Base-by-base conservation (phyloP, 2,888 invertebrate species). In the Arctia plantaginis region DNA sequence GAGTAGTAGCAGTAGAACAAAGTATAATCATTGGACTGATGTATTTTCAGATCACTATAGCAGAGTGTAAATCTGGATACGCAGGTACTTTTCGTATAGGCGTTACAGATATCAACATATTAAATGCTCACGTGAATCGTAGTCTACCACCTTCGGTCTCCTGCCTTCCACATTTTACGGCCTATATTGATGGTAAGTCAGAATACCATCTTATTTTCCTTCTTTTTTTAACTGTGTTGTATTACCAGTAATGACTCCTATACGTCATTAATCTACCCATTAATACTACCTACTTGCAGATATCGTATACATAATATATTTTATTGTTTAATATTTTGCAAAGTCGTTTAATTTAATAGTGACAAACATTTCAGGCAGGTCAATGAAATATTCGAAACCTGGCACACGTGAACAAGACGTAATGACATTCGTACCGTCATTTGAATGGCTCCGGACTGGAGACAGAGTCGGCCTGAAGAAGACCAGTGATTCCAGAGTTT, bases 401-500 rank as follows among this genome's bases (percentile, higher is more conserved):
- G 87, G 90, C 1, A 80, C 83, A 1, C 85, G 88, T 0, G 84
- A 87, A 69, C 90, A 92, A 33, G 91, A 92, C 6, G 66, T 90
- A 69, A 84, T 78, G 12, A 88, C 92, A 0, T 91, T 93, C 18
- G 89, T 95, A 78, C 96, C 96, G 0, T 96, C 96, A 0, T 96
- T 99, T 81, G 98, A 98, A 82, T 98, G 98, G 97, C 93, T 99
- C 23, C 97, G 98, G 41, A 97, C 97, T 0, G 98, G 98, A 1
- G 98, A 98, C 91, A 96, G 97, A 72, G 96, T 98, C 51, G 98
- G 98, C 0, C 91, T 99, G 35, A 97, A 98, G 88, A 96, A 97
- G 82, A 97, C 97, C 0, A 95, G 96, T 39, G 97, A 98, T 79
- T 97, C 97, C 15, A 96, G 96, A 33, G 95, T 98, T 12, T 97